These are phyloP conservation scores for Linepithema humile DNA, from an alignment of 1,140 invertebrate species.

Conservation along the genomic window DNA sequence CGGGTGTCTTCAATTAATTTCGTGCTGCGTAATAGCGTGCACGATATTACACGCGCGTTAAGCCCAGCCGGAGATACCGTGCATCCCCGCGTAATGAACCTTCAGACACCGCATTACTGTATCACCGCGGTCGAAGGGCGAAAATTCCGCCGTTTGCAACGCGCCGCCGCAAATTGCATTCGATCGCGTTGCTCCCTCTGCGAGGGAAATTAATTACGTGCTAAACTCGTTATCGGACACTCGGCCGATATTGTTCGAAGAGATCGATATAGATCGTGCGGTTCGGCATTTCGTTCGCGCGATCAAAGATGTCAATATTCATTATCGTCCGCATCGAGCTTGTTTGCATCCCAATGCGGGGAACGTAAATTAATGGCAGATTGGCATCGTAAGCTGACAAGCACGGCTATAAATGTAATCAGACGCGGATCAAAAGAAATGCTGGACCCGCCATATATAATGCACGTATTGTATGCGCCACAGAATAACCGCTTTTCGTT, in stretches of 20 bases:
- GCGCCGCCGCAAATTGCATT: slow-evolving; percentile 37
- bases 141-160: slow-evolving; percentile 39
- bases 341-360: slow-evolving; percentile 12
- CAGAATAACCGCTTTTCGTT: neutral
- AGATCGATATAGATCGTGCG: slow-evolving; percentile 11
- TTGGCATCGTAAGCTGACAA: slow-evolving; percentile 37
- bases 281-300: neutral
- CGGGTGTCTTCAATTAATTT: slow-evolving; percentile 34
- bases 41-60: slow-evolving; percentile 30
- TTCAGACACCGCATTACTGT: slow-evolving; percentile 13
- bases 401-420: slow-evolving; percentile 33
- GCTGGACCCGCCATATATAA: neutral
- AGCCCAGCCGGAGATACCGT: neutral
- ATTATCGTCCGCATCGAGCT: neutral
- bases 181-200: neutral
- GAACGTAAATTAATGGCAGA: slow-evolving; percentile 35
- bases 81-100: slow-evolving; percentile 18
- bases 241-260: slow-evolving; percentile 12
- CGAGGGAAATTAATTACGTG: slow-evolving; percentile 33
- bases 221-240: slow-evolving; percentile 34
- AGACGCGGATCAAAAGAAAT: neutral
- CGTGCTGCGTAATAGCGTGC: neutral
- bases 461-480: neutral
- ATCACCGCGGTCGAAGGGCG: slow-evolving; percentile 28
- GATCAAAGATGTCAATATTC: slow-evolving; percentile 44